Evolutionary conservation across 1,140 invertebrate genomes (phyloP).

Genomic region (Globodera ellingtonae): DNA sequence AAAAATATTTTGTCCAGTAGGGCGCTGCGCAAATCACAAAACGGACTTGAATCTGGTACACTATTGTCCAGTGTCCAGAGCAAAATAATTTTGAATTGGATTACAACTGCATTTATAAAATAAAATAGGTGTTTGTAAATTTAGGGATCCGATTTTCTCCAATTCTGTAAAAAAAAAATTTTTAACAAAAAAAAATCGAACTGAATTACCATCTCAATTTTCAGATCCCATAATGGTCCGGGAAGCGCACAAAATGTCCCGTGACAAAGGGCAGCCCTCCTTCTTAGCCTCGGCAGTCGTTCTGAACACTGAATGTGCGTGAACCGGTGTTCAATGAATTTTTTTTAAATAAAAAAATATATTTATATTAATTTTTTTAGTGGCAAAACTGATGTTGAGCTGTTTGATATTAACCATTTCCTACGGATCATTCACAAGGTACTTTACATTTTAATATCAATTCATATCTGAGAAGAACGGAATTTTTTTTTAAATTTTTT

Average conservation of each 20-base stretch:
- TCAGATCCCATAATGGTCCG: constrained; percentile 9
- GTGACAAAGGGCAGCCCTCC: constrained; percentile 9
- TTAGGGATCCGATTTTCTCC: constrained; percentile 33
- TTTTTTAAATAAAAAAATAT: constrained; percentile 5
- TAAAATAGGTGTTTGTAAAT: constrained; percentile 4
- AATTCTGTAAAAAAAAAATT: constrained; percentile 29
- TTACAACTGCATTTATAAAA: too few relatives aligned
- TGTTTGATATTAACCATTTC: constrained; percentile 23
- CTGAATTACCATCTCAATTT: too few relatives aligned
- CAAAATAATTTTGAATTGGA: too few relatives aligned
- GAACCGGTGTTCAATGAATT: not conserved
- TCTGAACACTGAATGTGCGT: constrained; percentile 23
- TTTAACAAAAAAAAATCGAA: too few relatives aligned
- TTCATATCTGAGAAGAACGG: too few relatives aligned
- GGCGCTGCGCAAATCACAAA: too few relatives aligned
- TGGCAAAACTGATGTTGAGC: constrained; percentile 21
- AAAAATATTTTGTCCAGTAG: not conserved
- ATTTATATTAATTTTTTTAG: constrained; percentile 21
- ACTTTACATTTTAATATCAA: too few relatives aligned
- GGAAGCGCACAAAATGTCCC: constrained; percentile 16
- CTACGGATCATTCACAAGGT: constrained; percentile 18
- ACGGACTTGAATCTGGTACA: rapidly evolving
- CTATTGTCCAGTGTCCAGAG: too few relatives aligned
- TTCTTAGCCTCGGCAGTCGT: constrained; percentile 22
- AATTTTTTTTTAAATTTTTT: too few relatives aligned